Base-by-base conservation (phyloP, 2,888 invertebrate species). In the Chromoteleia sp. region DNA sequence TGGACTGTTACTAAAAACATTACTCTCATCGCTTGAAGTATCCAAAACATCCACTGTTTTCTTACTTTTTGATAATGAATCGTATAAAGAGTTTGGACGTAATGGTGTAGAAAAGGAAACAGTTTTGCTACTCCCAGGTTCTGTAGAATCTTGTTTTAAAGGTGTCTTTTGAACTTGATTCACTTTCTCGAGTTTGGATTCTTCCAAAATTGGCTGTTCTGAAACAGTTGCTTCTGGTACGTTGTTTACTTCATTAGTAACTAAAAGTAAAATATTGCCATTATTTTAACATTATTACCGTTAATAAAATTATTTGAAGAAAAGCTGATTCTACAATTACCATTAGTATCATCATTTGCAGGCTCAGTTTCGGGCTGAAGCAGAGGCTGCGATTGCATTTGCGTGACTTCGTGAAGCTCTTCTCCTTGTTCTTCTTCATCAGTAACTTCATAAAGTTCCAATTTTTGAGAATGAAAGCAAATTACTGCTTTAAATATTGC, bases 401-500 rank as follows among this genome's bases (percentile, higher is more conserved):
- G 77, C 8, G 39, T 81, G 0, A 86, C 58, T 19, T 86, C 83
- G 14, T 76, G 83, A 63, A 88, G 14, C 63, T 88, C 89, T 12
- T 68, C 84, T n/a, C 67, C 79, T 8, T 71, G 39, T 7, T 77
- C 10, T 10, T 17, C 43, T 73, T 87, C 36, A 3, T 83, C 15
- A 43, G 12, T 43, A n/a, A 81, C 65, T 17, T 84, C 82, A 74
- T 92, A 93, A 0, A 93, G 68, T 14, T 88, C 86, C 19, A 93
- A 84, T 78, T 93, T 92, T 71, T 92, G 90, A 12, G 92, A 91
- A 59, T 92, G 92, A 50, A 92, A 87, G 82, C 92, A 93, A 0
- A 93, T 92, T 0, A 93, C 63, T 0, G 92, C 84, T 81, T 93
- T 93, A 15, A 93, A 92, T 1, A 93, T 39, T 0, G 92, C 87